Evolutionary conservation across 2,113 vertebrate genomes (phyloP), one percentile per base, ranked within the genome.

Genomic region (Brachypteracias leptosomus): DNA sequence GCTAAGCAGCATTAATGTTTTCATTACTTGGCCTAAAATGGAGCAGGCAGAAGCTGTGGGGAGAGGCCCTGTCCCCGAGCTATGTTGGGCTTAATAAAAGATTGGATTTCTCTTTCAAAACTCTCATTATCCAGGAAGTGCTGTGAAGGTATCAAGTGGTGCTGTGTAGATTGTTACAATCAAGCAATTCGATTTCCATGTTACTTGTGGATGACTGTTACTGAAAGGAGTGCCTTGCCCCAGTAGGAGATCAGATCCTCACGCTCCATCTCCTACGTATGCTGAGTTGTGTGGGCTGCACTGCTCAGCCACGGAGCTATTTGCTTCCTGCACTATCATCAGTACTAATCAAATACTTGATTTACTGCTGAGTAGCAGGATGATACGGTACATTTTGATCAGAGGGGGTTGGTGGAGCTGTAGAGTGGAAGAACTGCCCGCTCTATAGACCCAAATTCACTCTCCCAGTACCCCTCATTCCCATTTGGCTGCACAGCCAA

Each of bases 1-100:
- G 75, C 85, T 95, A 94, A 96, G 88, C 28, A 57, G 62, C 36
- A 71, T 71, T 79, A 70, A 74, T 58, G 31, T 88, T 95, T 92
- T 93, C 42, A 78, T 75, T 88, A 79, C 70, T 85, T 85, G 42
- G 49, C 35, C 70, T 87, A 44, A 92, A 87, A 75, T 49, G 24
- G 25, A 57, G 26, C 29, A 86, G 59, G 46, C 29, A 66, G 42
- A 66, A 89, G 73, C 88, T 92, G 26, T 47, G 67, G 33, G 76
- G 83, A 92, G 80, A 89, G 49, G 65, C 57, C 52, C 31, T 75
- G 47, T 71, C 33, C 11, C n/a, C 28, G 33, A 87, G 35, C 38
- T 63, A 24, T 63, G 51, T 20, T 65, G 8, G n/a, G 18, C 67
- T 89, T 82, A 90, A 81, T 93, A 52, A 87, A 88, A 84, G 26